Evolutionary conservation across 2,113 vertebrate genomes (phyloP), one percentile per base, ranked within the genome.

Genomic region (Marmota monax): DNA sequence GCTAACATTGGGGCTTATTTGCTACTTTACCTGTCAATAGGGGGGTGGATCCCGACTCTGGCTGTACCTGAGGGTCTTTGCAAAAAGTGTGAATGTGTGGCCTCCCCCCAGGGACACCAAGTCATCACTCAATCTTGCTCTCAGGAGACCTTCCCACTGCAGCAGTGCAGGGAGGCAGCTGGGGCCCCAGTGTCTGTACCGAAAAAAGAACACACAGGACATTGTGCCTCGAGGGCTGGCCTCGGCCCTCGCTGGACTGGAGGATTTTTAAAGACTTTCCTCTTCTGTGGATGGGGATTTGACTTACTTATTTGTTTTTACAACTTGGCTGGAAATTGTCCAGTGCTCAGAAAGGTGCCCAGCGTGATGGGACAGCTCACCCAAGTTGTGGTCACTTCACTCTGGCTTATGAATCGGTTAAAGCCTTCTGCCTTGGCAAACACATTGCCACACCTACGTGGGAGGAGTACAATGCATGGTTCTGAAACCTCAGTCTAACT

Each of bases 341-440:
- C 39, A 4, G 22, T 2, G 10, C 34, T 42, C 32, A 29, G 89
- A 27, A 34, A 79, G 45, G 45, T 14, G 3, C 42, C 51, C 37
- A 34, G 78, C 42, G 70, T 73, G 45, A 51, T 69, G 17, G 32
- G 45, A 11, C 4, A 1, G 1, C 23, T 37, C 20, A 10, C 16
- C 0, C 1, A 0, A 2, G 16, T 9, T 25, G 29, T 74, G 34
- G 29, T 74, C 34, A 14, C 61, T 80, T 51, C 0, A 0, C 7
- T 1, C 29, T 6, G 13, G 37, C 29, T 74, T 29, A 0, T 48
- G 65, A 67, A 22, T 45, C 16, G 18, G 17, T 29, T 34, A 39
- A 2, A 20, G n/a, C 37, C 27, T 61, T 74, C 53, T 72, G 39
- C 29, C 45, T 37, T 39, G 37, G 80, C 45, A 51, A n/a, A 29